Base-by-base conservation (phyloP, 2,113 vertebrate genomes). In the Saguinus imperator region DNA sequence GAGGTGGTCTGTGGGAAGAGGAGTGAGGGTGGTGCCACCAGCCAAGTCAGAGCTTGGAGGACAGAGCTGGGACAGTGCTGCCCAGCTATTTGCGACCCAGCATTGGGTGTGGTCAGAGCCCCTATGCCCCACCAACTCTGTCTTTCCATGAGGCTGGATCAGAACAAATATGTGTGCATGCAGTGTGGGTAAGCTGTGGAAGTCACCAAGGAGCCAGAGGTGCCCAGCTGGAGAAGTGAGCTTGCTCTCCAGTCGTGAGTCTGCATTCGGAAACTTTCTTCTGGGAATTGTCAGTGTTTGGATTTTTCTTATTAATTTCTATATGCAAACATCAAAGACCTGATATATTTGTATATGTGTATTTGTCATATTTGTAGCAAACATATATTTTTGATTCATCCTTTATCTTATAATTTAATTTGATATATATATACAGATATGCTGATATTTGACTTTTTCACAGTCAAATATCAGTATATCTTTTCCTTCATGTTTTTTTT, bases 161-260 rank as follows among this genome's bases (percentile, higher is more conserved):
- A 7, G 45, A 80, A 27, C 43, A 61, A 10, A 5, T 9, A 45
- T 25, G 18, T 40, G n/a, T 20, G 25, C 23, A 3, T 1, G 55
- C 29, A 40, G 8, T 0, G 4, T 37, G 57, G 1, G 25, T 32
- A 35, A 43, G 17, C n/a, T 5, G 18, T 11, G 37, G 32, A 13
- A 72, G 79, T 25, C 18, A 37, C 18, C 1, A 5, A 11, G 8
- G 17, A 25, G 13, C 45, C n/a, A 6, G 58, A 3, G n/a, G 11
- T 1, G 0, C 43, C 0, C n/a, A 8, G 83, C 40, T 3, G 5
- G 8, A 14, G 18, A 5, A 0, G 13, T 3, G 10, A 5, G 45
- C 32, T 45, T 45, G 13, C 29, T 40, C 43, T 58, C 20, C 23
- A 29, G 79, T 21, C 25, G 3, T 48, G 3, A 8, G 10, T 32